These are phyloP conservation scores for Streblospio benedicti DNA, from an alignment of 1,140 invertebrate species.

Conservation along the genomic window DNA sequence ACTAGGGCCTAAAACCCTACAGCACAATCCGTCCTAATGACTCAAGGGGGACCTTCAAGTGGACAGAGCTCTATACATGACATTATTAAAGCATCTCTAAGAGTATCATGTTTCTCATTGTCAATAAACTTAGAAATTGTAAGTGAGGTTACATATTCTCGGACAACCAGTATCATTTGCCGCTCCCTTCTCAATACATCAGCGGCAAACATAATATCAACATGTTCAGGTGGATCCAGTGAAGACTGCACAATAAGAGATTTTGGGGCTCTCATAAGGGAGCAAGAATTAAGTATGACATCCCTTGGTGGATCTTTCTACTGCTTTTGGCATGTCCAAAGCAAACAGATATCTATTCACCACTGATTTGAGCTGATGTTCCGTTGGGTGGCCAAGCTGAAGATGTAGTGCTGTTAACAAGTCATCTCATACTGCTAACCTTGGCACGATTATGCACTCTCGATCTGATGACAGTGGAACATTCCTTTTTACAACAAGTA, in stretches of 20 bases:
- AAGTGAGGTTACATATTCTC: slow-evolving; percentile 1
- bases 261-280: background rate
- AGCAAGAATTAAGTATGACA: background rate
- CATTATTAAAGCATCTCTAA: background rate
- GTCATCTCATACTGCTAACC: too few relatives aligned
- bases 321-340: background rate
- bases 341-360: background rate
- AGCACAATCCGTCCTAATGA: slow-evolving; percentile 20
- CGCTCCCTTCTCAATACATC: slow-evolving; percentile 8
- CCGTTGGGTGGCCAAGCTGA: background rate
- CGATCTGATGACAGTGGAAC: too few relatives aligned
- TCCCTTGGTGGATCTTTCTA: background rate
- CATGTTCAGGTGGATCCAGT: slow-evolving; percentile 8
- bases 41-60: slow-evolving; percentile 14
- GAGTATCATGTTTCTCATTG: background rate
- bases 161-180: background rate
- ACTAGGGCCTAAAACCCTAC: slow-evolving; percentile 18
- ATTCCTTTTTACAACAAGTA: too few relatives aligned
- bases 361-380: background rate
- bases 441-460: too few relatives aligned
- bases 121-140: background rate
- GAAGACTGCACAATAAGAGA: slow-evolving; percentile 6
- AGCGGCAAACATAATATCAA: slow-evolving; percentile 18
- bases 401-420: background rate
- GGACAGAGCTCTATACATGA: slow-evolving; percentile 6